These are phyloP conservation scores for Varroa destructor DNA, from an alignment of 1,140 invertebrate species.

Conservation along the genomic window DNA sequence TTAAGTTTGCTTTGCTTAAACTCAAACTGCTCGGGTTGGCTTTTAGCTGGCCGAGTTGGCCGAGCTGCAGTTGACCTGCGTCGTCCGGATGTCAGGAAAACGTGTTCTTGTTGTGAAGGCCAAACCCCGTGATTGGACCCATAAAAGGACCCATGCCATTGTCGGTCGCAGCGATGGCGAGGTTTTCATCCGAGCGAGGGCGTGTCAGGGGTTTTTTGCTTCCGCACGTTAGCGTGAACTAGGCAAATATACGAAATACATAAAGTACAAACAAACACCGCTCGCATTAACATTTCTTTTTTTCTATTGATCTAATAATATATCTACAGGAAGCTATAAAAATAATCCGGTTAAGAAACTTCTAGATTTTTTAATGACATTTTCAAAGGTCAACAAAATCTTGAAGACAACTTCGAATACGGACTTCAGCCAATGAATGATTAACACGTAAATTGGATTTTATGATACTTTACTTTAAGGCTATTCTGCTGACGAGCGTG, in stretches of 20 bases:
- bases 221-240: slow-evolving; percentile 21
- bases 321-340: no score
- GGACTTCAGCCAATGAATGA: no score
- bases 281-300: no score
- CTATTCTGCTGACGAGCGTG: neutral
- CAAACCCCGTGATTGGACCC: slow-evolving; percentile 27
- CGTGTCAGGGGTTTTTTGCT: slow-evolving; percentile 25
- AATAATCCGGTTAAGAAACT: no score
- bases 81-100: slow-evolving; percentile 27
- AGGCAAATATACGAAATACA: no score
- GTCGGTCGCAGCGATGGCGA: slow-evolving; percentile 26
- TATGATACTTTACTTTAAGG: no score
- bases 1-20: neutral
- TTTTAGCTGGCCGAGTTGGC: slow-evolving; percentile 15
- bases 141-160: slow-evolving; percentile 26
- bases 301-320: no score
- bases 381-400: no score
- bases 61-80: slow-evolving; percentile 9
- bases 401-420: no score
- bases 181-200: slow-evolving; percentile 28
- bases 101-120: slow-evolving; percentile 28
- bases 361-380: no score
- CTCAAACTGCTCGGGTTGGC: slow-evolving; percentile 25
- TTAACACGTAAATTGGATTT: no score
- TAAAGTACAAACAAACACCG: no score